Conservation (phyloP, 1,140 invertebrate species). For the Telenomus remus region DNA sequence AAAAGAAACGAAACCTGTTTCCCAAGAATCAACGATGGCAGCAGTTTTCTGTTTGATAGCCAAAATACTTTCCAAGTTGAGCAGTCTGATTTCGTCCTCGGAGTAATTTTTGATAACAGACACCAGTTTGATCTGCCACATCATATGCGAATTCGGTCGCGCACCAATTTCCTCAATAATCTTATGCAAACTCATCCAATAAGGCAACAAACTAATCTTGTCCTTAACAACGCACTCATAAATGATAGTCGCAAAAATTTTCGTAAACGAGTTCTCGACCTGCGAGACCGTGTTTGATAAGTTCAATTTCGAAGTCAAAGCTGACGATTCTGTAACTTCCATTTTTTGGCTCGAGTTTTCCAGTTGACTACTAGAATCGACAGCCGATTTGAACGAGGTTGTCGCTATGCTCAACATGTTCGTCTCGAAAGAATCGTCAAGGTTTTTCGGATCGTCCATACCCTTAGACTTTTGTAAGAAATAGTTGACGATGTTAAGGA, state of each 20-base stretch:
- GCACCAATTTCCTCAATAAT: constrained; percentile 73
- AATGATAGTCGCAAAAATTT: constrained; percentile 84
- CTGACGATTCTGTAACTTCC: constrained; percentile 61
- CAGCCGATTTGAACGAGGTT: constrained; percentile 44
- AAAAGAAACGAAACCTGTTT: constrained; percentile 65
- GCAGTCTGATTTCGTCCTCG: constrained; percentile 63
- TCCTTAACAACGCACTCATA: constrained; percentile 92
- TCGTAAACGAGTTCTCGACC: constrained; percentile 78
- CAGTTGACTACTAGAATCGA: constrained; percentile 40
- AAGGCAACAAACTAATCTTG: constrained; percentile 85
- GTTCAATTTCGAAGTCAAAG: constrained; percentile 29
- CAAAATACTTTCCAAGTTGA: constrained; percentile 74
- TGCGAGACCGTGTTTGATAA: constrained; percentile 70
- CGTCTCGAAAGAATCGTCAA: constrained; percentile 26
- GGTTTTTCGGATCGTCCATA: constrained; percentile 2
- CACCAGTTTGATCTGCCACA: constrained; percentile 82
- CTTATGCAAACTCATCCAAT: constrained; percentile 83
- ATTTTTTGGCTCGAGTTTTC: constrained; percentile 60
- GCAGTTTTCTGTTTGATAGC: constrained; percentile 78
- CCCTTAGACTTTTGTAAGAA: constrained; percentile 17
- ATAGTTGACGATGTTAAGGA: constrained; percentile 79
- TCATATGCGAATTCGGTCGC: constrained; percentile 74
- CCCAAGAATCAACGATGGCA: constrained; percentile 77
- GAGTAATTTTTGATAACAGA: constrained; percentile 65
- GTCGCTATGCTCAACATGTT: constrained; percentile 26